Percentiles rank a stretch among this genome's conserved stretches.
phyloP scores from a whole-genome alignment of 1,140 invertebrate species.

The Caenorhabditis remanei region DNA sequence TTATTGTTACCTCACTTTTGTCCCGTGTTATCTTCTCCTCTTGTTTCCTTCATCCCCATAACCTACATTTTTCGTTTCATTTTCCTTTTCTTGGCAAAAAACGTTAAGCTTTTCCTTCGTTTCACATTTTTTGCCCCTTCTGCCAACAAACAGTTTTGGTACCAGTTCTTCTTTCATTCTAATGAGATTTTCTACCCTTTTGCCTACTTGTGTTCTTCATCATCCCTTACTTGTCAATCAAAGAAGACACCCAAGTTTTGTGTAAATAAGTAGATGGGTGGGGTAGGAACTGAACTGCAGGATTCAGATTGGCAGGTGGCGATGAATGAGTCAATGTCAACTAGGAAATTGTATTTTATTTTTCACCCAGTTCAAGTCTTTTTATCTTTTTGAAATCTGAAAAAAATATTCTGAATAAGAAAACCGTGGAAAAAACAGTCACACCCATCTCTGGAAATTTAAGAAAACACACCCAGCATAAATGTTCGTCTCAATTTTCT shows the following conservation, averaged over 20 bases:
- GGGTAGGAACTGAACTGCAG: neutral
- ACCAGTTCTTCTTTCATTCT: constrained; percentile 27
- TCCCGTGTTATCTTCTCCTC: neutral
- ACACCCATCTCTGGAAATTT: neutral
- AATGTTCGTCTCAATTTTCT: neutral
- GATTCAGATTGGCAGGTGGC: neutral
- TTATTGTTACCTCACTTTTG: constrained; percentile 36
- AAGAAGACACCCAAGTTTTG: constrained; percentile 13
- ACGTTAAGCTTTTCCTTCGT: constrained; percentile 33
- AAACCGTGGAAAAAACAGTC: neutral
- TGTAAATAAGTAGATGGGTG: constrained; percentile 49
- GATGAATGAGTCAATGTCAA: constrained; percentile 38
- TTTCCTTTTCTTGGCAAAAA: neutral
- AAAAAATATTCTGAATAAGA: neutral
- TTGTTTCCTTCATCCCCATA: neutral
- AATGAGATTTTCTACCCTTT: constrained; percentile 34
- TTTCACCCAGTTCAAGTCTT: neutral
- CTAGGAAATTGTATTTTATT: neutral
- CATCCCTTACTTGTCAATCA: constrained; percentile 45
- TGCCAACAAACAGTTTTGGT: constrained; percentile 18
- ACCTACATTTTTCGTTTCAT: constrained; percentile 29
- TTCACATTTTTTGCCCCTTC: neutral
- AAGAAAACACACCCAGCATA: neutral
- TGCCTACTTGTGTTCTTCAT: constrained; percentile 3
- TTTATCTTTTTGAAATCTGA: neutral